Base-by-base conservation (phyloP, 2,888 invertebrate species). In the Drosophila rubida region DNA sequence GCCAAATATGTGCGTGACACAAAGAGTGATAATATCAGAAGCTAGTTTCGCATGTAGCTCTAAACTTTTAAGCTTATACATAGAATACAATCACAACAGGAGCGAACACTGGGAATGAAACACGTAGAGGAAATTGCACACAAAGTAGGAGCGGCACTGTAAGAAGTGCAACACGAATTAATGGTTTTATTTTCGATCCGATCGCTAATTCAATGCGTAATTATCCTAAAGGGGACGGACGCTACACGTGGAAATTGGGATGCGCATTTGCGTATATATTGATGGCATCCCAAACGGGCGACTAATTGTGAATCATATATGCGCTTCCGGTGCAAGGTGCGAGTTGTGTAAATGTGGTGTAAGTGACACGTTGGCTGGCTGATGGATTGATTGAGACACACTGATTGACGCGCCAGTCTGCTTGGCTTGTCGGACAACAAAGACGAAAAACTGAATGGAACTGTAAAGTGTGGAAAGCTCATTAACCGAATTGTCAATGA, bases 291-390 rank as follows among this genome's bases (percentile, higher is more conserved):
- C 39, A 19, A 25, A n/a, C n/a, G 19, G 19, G 19, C n/a, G n/a
- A 19, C 3, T 27, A 19, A n/a, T 32, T 32, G 25, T 41, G 30
- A 49, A 22, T 41, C 30, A 49, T 30, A 49, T 30, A 23, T 23
- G 22, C 19, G 39, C n/a, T 49, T 49, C 58, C 49, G 41, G 19
- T 30, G 58, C 41, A 41, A 22, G 30, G 39, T 57, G 49, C 22
- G 13, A 13, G 13, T n/a, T 48, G 44, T 44, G 53, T 30, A 9
- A 8, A 51, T 19, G 22, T 23, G 23, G 22, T 41, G 51, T 44
- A 23, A 14, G 4, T 16, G 46, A 55, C 14, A 23, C 23, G 23
- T 35, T 4, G n/a, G 25, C 14, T 44, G 54, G 14, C 25, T 32
- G 42, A 30, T n/a, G 39, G 55, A 45, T 1, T 45, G 44, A 48